A percentile compares a stretch with the other conserved stretches of the same genome.
phyloP scores from a whole-genome alignment of 2,113 vertebrate species.

The Tachycineta bicolor region DNA sequence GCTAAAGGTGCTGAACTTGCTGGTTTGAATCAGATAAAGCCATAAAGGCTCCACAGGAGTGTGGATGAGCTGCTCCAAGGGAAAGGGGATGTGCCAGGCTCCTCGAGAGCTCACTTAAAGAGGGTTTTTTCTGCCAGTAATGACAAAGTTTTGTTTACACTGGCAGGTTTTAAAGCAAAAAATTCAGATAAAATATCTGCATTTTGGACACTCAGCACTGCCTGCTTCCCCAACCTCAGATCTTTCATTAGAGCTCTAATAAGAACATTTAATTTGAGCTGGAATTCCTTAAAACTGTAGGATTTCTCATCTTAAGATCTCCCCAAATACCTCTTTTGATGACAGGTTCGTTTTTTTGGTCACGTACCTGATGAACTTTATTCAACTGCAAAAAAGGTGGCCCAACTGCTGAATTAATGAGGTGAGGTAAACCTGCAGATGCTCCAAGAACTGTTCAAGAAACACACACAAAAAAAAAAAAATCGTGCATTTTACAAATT shows the following conservation, averaged over 20 bases:
- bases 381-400: conserved; percentile 88
- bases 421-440: conserved; percentile 80
- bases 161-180: not conserved
- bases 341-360: not conserved
- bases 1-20: not conserved
- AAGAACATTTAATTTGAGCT: not conserved
- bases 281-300: not conserved
- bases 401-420: conserved; percentile 85
- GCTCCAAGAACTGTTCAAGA: conserved; percentile 83
- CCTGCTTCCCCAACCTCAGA: not conserved
- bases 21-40: not conserved
- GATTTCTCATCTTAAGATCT: not conserved
- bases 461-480: not conserved
- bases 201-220: not conserved
- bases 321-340: not conserved
- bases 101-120: not conserved
- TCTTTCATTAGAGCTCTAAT: not conserved
- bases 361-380: conserved; percentile 89
- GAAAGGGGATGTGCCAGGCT: not conserved
- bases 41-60: not conserved
- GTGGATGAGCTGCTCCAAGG: not conserved
- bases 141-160: not conserved
- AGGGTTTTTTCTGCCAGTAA: not conserved
- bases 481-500: not conserved
- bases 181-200: not conserved